Evolutionary conservation across 2,888 invertebrate species (phyloP), one percentile per base, ranked within the genome.

Genomic region (Stramonita haemastoma): DNA sequence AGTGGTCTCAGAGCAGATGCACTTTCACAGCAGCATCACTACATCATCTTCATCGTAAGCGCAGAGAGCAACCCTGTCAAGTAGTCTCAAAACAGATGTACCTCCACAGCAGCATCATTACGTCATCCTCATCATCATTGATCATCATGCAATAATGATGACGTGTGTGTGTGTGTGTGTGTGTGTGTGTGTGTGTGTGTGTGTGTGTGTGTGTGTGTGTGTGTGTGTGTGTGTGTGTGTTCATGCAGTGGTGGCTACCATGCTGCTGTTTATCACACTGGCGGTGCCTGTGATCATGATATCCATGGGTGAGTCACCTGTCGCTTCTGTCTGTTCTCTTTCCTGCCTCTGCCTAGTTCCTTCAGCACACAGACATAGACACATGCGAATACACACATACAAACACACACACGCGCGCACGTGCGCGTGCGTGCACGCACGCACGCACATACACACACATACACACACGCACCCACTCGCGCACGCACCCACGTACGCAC

Each of bases 241-340:
- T 6, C 4, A 0, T 29, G 57, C n/a, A 57, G 57, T 57, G n/a
- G 57, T 46, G 36, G 36, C n/a, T 70, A 90, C 88, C 26, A 88
- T 36, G 73, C 66, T 66, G n/a, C 56, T 90, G 57, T 86, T 70
- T 70, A 57, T 91, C 15, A 77, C 90, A 11, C 77, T 91, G 15
- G 60, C 91, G 8, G 86, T 91, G 0, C 91, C 91, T 4, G 83
- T 91, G 22, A 89, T 89, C 1, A 91, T 91, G 91, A 91, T 91
- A 22, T 89, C 87, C 2, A 89, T 91, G 57, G 91, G 91, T 91
- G 87, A 89, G 90, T 85, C 5, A 26, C 6, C 73, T 26, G 11
- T 19, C 11, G 5, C 6, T 6, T 26, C 5, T 73, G 15, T 26
- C 6, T 6, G 73, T 6, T 11, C 19, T 5, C 29, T 29, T 11